Base-by-base conservation (phyloP, 2,113 vertebrate species). In the Scalopus aquaticus region DNA sequence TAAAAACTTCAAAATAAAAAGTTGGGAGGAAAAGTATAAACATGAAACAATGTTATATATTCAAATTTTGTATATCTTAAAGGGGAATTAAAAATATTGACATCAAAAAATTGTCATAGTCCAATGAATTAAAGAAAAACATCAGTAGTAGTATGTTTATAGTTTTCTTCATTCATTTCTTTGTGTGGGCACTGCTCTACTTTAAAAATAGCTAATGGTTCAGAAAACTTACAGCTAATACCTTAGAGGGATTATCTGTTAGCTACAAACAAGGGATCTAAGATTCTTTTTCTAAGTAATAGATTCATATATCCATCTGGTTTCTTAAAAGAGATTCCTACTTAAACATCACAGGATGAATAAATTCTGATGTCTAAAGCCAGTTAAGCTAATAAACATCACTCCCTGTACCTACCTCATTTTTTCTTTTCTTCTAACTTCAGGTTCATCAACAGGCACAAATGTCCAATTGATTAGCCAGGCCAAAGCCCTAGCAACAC, bases 151-250 rank as follows among this genome's bases (percentile, higher is more conserved):
- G 84, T 79, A 72, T 24, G 19, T 69, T 93, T 86, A 9, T 56
- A 72, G 46, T 60, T 87, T 94, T 17, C 78, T 80, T 89, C 88
- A 69, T 88, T 88, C 24, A 76, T 60, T 91, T 93, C 28, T 92
- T 90, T 87, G 44, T 72, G 39, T 73, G 12, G 64, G 37, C 51
- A 91, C 39, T 85, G 16, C 24, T 81, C 19, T 92, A 86, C 24
- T 82, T 86, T 90, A 88, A 91, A 79, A 77, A 80, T 10, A 85
- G 20, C 30, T 69, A 89, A 93, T 13, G n/a, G 26, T 89, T 54
- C 30, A 72, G 74, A 96, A 95, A 85, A 80, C 67, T 85, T 51
- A 83, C 6, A 84, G 72, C 58, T 88, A 96, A 88, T 15, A 82
- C 8, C 26, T 90, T 54, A 76, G 46, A 26, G 87, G 30, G 83